Conservation (phyloP, 2,888 invertebrate species). For the Pollenia griseotomentosa region DNA sequence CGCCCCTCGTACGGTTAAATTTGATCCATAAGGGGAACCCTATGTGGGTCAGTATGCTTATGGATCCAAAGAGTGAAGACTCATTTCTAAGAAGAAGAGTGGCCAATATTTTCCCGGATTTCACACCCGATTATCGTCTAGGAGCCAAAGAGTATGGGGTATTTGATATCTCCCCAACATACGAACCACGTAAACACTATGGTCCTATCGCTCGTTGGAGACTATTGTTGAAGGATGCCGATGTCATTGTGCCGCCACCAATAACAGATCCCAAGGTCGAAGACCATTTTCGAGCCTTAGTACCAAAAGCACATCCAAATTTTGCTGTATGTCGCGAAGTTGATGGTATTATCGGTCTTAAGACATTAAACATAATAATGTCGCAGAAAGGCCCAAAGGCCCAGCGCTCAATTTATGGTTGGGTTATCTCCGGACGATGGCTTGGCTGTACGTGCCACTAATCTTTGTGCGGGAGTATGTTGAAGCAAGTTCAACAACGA, state of each 20-base stretch:
- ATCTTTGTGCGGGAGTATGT: conserved; percentile 12
- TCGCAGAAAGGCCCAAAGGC: neutral
- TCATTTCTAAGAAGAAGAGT: neutral
- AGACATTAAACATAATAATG: too few relatives aligned
- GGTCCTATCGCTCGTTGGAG: neutral
- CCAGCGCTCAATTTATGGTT: neutral
- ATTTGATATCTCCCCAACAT: neutral
- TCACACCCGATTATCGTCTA: neutral
- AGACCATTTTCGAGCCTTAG: too few relatives aligned
- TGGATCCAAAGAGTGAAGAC: neutral
- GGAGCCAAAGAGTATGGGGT: neutral
- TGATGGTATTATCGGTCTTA: too few relatives aligned
- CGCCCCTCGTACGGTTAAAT: neutral
- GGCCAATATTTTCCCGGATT: neutral
- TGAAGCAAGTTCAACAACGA: neutral
- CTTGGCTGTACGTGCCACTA: neutral
- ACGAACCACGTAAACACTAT: conserved; percentile 1
- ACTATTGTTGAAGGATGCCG: too few relatives aligned
- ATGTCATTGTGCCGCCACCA: too few relatives aligned
- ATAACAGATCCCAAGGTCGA: too few relatives aligned
- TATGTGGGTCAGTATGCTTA: conserved; percentile 6
- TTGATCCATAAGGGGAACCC: conserved; percentile 3
- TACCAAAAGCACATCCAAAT: too few relatives aligned
- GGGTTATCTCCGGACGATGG: neutral
- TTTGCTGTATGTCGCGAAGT: too few relatives aligned